These are phyloP conservation scores for Batillaria attramentaria DNA, from an alignment of 1,140 invertebrate species.

Conservation along the genomic window DNA sequence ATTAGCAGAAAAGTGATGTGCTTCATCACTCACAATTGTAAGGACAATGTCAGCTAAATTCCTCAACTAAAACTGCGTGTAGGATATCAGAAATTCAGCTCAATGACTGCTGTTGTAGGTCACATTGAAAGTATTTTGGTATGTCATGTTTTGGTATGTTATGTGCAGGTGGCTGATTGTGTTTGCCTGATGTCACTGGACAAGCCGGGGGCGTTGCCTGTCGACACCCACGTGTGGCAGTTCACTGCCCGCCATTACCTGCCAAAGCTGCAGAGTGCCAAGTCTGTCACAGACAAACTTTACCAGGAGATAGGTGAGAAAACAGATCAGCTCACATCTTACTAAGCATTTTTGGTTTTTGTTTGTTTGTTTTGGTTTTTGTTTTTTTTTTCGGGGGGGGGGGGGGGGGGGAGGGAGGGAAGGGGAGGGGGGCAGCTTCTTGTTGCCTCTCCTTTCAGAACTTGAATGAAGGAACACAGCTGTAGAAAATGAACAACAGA, in stretches of 20 bases:
- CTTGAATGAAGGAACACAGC: not conserved
- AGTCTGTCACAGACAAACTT: conserved; percentile 86
- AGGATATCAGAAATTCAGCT: too few relatives aligned
- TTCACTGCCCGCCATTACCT: conserved; percentile 87
- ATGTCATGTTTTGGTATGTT: too few relatives aligned
- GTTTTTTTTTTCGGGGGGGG: not conserved
- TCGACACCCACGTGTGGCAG: conserved; percentile 97
- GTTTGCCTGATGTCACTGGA: conserved; percentile 97
- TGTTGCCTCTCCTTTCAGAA: too few relatives aligned
- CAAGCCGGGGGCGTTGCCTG: conserved; percentile 90
- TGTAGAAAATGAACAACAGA: too few relatives aligned
- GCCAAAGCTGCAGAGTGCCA: conserved; percentile 83
- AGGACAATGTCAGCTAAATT: too few relatives aligned
- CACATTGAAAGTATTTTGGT: too few relatives aligned
- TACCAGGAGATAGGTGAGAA: conserved; percentile 87
- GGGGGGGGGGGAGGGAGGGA: not conserved
- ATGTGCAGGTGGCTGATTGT: conserved; percentile 92
- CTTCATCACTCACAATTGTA: too few relatives aligned
- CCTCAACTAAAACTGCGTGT: too few relatives aligned
- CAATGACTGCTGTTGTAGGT: too few relatives aligned
- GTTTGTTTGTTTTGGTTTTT: too few relatives aligned
- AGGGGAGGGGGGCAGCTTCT: not conserved
- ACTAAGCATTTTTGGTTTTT: not conserved
- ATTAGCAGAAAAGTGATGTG: too few relatives aligned
- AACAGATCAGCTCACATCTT: not conserved